Conservation (phyloP, 2,113 vertebrate species). For the Noturus placidus region DNA sequence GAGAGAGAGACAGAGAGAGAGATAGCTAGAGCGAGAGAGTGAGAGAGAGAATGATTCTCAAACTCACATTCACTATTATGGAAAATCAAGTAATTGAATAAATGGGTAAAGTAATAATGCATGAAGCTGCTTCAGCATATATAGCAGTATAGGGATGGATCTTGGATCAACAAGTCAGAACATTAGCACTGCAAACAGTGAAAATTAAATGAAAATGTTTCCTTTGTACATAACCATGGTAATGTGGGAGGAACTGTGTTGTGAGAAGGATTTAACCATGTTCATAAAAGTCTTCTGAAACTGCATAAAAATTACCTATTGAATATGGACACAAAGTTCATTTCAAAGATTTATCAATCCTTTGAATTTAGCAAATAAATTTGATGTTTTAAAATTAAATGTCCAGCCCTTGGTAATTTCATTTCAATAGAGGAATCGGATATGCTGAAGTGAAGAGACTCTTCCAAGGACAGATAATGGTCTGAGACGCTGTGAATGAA, state of each 20-base stretch:
- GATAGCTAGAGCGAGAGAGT: no score
- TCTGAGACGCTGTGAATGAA: slow-evolving; percentile 17
- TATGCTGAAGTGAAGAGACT: slow-evolving; percentile 40
- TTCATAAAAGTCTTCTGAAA: slow-evolving; percentile 38
- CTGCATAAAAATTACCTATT: slow-evolving; percentile 35
- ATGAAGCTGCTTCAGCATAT: neutral
- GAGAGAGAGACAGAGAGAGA: neutral
- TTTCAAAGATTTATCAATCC: slow-evolving; percentile 29
- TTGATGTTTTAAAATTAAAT: slow-evolving; percentile 19
- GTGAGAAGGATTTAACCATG: slow-evolving; percentile 40
- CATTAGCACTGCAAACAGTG: slow-evolving; percentile 31
- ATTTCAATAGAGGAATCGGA: slow-evolving; percentile 42
- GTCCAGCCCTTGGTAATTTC: slow-evolving; percentile 45
- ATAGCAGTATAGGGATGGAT: neutral
- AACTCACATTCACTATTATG: neutral
- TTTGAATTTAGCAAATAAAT: slow-evolving; percentile 43
- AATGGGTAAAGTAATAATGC: slow-evolving; percentile 7
- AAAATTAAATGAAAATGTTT: slow-evolving; percentile 6
- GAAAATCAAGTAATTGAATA: slow-evolving; percentile 12
- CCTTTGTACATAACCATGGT: slow-evolving; percentile 23
- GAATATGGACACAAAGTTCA: slow-evolving; percentile 19
- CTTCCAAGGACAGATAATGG: slow-evolving; percentile 47
- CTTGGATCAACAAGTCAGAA: slow-evolving; percentile 28
- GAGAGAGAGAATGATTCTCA: neutral
- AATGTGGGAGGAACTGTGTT: slow-evolving; percentile 27